These are phyloP conservation scores for Antheraea assamensis DNA, from an alignment of 2,888 invertebrate species.

Conservation along the genomic window DNA sequence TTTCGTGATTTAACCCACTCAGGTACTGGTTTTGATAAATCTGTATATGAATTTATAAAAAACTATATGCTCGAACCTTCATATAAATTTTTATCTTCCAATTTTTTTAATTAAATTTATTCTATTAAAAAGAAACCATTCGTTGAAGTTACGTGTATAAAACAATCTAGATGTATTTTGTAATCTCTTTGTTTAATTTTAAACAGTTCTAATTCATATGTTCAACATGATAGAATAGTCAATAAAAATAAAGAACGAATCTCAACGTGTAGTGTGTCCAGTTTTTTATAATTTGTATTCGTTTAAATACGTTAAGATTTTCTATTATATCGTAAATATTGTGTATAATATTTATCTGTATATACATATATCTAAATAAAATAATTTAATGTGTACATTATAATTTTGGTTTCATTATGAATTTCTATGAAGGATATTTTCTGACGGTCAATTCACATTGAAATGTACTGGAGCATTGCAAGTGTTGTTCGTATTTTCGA, in stretches of 20 bases:
- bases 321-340: constrained; percentile 21
- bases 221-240: constrained; percentile 42
- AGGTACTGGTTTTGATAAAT: not conserved
- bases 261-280: not conserved
- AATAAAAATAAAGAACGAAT: not conserved
- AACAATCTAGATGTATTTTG: not conserved
- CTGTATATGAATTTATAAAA: not conserved
- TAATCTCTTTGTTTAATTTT: not conserved
- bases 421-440: constrained; percentile 7
- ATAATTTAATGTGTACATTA: constrained; percentile 11
- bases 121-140: not conserved
- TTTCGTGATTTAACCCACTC: not conserved
- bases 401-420: constrained; percentile 11
- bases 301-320: constrained; percentile 25
- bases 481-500: not conserved
- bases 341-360: constrained; percentile 33
- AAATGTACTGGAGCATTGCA: constrained; percentile 18
- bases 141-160: not conserved
- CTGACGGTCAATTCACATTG: constrained; percentile 6
- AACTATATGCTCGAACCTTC: not conserved
- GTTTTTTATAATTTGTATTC: constrained; percentile 10
- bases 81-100: not conserved
- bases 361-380: constrained; percentile 29
- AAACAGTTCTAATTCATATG: constrained; percentile 19
- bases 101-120: too few relatives aligned